These are phyloP conservation scores for Scomber colias DNA, from an alignment of 2,113 vertebrate genomes.

Conservation along the genomic window DNA sequence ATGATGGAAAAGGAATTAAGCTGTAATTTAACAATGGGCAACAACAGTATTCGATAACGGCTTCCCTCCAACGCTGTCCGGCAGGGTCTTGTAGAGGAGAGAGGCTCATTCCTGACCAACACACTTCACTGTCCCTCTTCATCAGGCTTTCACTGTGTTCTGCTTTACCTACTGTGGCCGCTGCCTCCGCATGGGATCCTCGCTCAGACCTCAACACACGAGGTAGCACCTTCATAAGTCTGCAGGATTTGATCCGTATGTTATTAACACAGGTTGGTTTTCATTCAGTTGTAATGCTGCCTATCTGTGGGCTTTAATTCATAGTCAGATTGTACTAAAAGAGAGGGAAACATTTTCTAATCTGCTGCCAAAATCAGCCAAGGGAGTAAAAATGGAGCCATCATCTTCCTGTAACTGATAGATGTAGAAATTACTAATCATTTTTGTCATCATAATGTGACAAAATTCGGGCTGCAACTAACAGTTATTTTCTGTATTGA, in stretches of 20 bases:
- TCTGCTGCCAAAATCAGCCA: too few relatives aligned
- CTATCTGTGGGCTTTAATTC: too few relatives aligned
- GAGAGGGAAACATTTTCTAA: too few relatives aligned
- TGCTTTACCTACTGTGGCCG: slow-evolving; percentile 52
- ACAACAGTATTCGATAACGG: slow-evolving; percentile 69
- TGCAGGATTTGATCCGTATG: not conserved
- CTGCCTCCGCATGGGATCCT: slow-evolving; percentile 13
- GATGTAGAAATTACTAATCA: too few relatives aligned
- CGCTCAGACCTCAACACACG: slow-evolving; percentile 11
- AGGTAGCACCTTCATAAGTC: not conserved
- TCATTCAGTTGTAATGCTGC: too few relatives aligned
- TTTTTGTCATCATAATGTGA: too few relatives aligned
- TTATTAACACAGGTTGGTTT: not conserved
- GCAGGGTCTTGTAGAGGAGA: slow-evolving; percentile 56
- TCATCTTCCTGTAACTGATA: too few relatives aligned
- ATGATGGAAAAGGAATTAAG: slow-evolving; percentile 82
- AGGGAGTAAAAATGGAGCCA: too few relatives aligned
- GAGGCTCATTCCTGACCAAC: slow-evolving; percentile 74
- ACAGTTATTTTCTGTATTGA: too few relatives aligned
- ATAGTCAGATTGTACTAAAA: too few relatives aligned
- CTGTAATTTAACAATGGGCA: slow-evolving; percentile 75
- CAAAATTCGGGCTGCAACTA: too few relatives aligned
- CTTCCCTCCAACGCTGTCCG: slow-evolving; percentile 24
- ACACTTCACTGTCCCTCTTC: slow-evolving; percentile 76
- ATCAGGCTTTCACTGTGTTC: slow-evolving; percentile 68